Evolutionary conservation across 2,888 invertebrate genomes (phyloP), one percentile per base, ranked within the genome.

Genomic region (Drosophila bunnanda): DNA sequence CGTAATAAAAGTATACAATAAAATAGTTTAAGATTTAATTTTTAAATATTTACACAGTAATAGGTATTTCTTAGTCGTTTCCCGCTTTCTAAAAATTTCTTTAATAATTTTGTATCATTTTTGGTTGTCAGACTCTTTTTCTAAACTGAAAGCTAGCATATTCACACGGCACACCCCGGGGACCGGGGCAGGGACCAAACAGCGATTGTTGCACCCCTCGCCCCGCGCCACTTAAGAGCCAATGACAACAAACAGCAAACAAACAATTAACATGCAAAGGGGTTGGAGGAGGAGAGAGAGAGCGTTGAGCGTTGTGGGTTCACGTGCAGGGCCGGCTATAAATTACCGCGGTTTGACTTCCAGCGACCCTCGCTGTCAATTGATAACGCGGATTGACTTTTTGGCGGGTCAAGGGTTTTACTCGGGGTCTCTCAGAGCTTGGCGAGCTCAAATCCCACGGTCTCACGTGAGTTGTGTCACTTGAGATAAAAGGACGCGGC

Each of bases 221-320:
- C 44, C 71, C 55, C 71, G 62, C 62, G 62, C 71, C 71, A 90
- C 87, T 91, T 88, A 87, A 90, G 80, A 85, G 85, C 80, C 90
- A 91, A 88, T 90, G 91, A 90, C 91, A 91, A 90, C 89, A 90
- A 88, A 91, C 90, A 90, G 88, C 91, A 91, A 91, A 91, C 90
- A 92, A 92, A 92, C 92, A 92, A 92, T 92, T 92, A 92, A 92
- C 91, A 89, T 77, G 59, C 58, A 30, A 77, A 59, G 71, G 41
- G 54, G 64, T 67, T 66, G 77, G 79, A 76, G 75, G 28, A 12
- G 10, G 3, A 8, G 41, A 13, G 3, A 22, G 4, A 15, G 15
- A 22, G n/a, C n/a, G n/a, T n/a, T n/a, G 59, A 32, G 13, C 28
- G 10, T 12, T 66, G 60, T 64, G 38, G 59, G 83, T 77, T 89